phyloP scores from a whole-genome alignment of 2,888 invertebrate genomes.

The Trachelus iudaicus region DNA sequence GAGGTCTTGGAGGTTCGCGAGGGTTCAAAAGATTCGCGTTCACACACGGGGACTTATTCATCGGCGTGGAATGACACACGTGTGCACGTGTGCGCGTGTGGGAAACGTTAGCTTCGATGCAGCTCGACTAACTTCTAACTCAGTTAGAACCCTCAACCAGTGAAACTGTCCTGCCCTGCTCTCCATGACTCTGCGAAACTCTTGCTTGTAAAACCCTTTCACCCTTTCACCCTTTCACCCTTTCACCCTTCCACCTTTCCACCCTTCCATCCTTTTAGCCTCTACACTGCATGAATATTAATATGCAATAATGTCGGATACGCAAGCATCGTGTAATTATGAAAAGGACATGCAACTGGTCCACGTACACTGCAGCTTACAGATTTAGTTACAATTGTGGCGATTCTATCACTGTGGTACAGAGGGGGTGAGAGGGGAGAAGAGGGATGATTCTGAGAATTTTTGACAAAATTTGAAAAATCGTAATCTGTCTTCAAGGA shows the following conservation, averaged over 20 bases:
- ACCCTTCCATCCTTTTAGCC: not conserved
- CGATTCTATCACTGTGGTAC: no score
- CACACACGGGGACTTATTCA: not conserved
- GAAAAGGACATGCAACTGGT: not conserved
- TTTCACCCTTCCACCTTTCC: not conserved
- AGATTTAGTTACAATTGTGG: no score
- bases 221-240: not conserved
- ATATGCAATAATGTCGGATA: slow-evolving; percentile 24
- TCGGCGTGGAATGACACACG: not conserved
- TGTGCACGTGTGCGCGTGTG: not conserved
- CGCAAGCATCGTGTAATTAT: not conserved
- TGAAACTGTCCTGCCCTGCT: not conserved
- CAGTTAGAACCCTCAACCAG: not conserved
- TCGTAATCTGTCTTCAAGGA: not conserved
- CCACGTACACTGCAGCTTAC: not conserved
- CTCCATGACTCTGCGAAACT: not conserved
- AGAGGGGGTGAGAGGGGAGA: no score
- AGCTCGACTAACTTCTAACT: slow-evolving; percentile 1
- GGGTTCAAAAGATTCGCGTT: not conserved
- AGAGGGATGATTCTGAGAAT: not conserved
- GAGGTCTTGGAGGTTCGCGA: not conserved
- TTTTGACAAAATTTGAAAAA: not conserved
- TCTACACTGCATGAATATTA: slow-evolving; percentile 44
- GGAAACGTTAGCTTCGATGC: slow-evolving; percentile 1
- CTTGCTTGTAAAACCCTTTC: not conserved